A percentile compares a stretch with the other conserved stretches of the same genome.
These are phyloP conservation scores for Antennarius maculatus DNA, from an alignment of 2,797 vertebrate genomes.

Conservation along the genomic window DNA sequence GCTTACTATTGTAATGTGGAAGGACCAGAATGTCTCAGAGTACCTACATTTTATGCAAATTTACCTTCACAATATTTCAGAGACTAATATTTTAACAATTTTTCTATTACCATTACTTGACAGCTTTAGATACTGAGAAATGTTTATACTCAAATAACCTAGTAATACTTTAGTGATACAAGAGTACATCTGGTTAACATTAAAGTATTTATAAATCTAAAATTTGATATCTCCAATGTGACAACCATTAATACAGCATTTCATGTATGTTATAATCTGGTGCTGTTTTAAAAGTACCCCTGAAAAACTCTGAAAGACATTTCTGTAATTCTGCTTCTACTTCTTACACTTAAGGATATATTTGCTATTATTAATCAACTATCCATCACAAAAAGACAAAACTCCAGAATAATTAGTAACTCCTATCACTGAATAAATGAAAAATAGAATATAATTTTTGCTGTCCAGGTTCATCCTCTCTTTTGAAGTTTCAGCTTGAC, in stretches of 20 bases:
- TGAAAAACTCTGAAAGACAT: background rate
- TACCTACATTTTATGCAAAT: background rate
- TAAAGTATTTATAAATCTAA: background rate
- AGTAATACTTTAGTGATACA: too few relatives aligned
- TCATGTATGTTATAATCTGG: background rate
- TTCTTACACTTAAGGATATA: background rate
- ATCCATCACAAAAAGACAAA: background rate
- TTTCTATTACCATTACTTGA: background rate
- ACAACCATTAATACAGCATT: background rate
- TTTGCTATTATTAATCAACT: background rate
- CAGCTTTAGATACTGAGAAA: too few relatives aligned
- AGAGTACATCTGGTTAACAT: background rate
- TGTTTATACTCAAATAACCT: too few relatives aligned
- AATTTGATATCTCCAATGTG: background rate
- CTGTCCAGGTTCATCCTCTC: conserved; percentile 5
- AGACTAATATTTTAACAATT: background rate
- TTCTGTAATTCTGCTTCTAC: background rate
- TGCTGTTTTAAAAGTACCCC: background rate
- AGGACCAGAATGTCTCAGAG: background rate
- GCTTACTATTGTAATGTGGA: background rate
- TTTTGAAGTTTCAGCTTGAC: conserved; percentile 10
- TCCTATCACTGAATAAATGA: background rate
- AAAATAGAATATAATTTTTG: background rate
- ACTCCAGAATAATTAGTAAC: background rate
- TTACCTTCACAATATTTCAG: background rate